Base-by-base conservation (phyloP, 2,888 invertebrate genomes). In the Dicyrtoma fusca region DNA sequence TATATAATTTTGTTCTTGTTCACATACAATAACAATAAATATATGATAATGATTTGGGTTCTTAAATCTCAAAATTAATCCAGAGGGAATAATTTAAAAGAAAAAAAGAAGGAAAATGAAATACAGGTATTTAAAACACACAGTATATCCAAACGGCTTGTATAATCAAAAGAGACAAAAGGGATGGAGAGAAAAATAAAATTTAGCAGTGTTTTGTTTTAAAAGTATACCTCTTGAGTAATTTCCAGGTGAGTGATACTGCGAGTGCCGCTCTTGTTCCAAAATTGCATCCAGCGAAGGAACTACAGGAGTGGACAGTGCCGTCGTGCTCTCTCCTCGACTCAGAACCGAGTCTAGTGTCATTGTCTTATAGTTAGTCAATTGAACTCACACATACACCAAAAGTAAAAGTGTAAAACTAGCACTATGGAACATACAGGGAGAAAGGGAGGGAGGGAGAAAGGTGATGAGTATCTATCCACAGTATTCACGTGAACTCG, bases 261-360 rank as follows among this genome's bases (percentile, higher is more conserved):
- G 75, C 73, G 77, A 76, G 74, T 74, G 71, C 63, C 73, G 79
- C 73, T 77, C 77, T 76, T 77, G 77, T 65, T 76, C 76, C 76
- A 77, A 77, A 76, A 79, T 76, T 77, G 76, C 77, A 71, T 77
- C 79, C 76, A 78, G 76, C 66, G 79, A 79, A 76, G 77, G 76
- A 76, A 77, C 76, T 77, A 79, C 75, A 72, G 77, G 77, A 77
- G 79, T 77, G 76, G 79, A 79, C 74, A 77, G 77, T 77, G 79
- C 79, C 76, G 79, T 79, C 76, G 79, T 79, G 75, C 79, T 79
- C 79, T 79, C 79, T 77, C 77, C 79, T 71, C 77, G 79, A 79
- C 79, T 79, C 77, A 79, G 74, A 75, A 79, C 76, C 69, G 79
- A 79, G 79, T 79, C 79, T 79, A 75, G 63, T 68, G 57, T 61